Conservation (phyloP, 2,797 vertebrate genomes). For the Lycodopsis pacificus region DNA sequence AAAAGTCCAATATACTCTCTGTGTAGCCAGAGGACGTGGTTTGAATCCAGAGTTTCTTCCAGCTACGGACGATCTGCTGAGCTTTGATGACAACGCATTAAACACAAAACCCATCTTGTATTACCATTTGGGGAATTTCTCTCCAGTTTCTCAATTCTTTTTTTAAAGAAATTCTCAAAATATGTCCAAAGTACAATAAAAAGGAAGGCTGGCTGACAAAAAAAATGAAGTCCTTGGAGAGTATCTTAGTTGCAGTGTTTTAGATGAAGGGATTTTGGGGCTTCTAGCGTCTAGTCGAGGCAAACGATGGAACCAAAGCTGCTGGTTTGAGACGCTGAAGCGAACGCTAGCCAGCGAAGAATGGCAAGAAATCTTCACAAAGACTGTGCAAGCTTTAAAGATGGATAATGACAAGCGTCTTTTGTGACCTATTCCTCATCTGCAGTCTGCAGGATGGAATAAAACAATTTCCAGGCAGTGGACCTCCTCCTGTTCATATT, state of each 20-base stretch:
- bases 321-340: conserved; percentile 28
- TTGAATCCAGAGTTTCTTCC: conserved; percentile 23
- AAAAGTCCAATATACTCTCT: conserved; percentile 10
- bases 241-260: conserved; percentile 20
- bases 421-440: conserved; percentile 37
- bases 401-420: conserved; percentile 46
- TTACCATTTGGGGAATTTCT: conserved; percentile 24
- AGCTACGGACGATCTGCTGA: conserved; percentile 5
- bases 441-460: conserved; percentile 43
- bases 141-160: neutral
- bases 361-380: conserved; percentile 29
- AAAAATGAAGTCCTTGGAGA: conserved; percentile 36
- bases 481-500: conserved; percentile 61
- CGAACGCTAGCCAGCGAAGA: conserved; percentile 30
- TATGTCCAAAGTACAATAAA: conserved; percentile 7
- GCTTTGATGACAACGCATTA: conserved; percentile 12
- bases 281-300: conserved; percentile 18
- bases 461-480: conserved; percentile 51
- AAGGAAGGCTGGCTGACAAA: conserved; percentile 7
- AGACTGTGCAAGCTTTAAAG: conserved; percentile 53
- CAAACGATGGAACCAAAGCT: conserved; percentile 36
- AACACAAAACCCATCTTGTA: conserved; percentile 20
- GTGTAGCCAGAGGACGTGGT: neutral
- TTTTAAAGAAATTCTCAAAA: conserved; percentile 8
- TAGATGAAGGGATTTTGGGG: conserved; percentile 25